Percentiles rank a stretch among this genome's conserved stretches.
Evolutionary conservation across 2,113 vertebrate genomes (phyloP).

Genomic region (Melanerpes aurifrons): DNA sequence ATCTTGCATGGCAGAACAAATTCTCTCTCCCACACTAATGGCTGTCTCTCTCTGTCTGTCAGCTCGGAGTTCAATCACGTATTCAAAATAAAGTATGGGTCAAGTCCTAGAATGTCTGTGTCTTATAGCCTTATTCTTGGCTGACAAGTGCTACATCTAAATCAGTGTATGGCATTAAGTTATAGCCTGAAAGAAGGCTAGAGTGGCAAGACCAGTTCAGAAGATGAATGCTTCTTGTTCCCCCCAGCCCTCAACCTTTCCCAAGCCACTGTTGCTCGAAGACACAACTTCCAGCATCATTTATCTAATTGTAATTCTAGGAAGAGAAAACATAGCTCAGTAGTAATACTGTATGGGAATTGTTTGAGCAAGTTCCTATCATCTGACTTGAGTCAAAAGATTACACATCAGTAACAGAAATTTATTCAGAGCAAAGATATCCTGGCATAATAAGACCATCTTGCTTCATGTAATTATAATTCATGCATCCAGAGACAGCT

Average conservation of each 20-base stretch:
- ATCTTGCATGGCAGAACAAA: constrained; percentile 63
- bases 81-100: constrained; percentile 66
- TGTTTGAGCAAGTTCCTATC: constrained; percentile 15
- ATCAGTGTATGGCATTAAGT: constrained; percentile 54
- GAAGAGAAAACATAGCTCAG: not conserved
- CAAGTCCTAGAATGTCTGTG: constrained; percentile 56
- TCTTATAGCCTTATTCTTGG: constrained; percentile 56
- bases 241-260: not conserved
- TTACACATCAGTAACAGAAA: constrained; percentile 38
- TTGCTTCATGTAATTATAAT: constrained; percentile 49
- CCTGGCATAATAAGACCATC: constrained; percentile 37
- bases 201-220: not conserved
- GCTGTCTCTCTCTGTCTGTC: constrained; percentile 57
- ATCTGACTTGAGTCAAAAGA: constrained; percentile 36
- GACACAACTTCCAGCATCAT: not conserved
- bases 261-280: not conserved
- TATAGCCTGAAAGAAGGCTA: constrained; percentile 43
- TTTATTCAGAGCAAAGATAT: constrained; percentile 61
- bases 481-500: constrained; percentile 51
- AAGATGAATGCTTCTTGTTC: not conserved
- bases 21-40: constrained; percentile 56
- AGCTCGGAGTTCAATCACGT: constrained; percentile 57
- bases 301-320: not conserved
- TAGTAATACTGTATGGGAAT: not conserved
- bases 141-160: constrained; percentile 70